These are phyloP conservation scores for Silurus aristotelis DNA, from an alignment of 2,797 vertebrate species.

Conservation along the genomic window DNA sequence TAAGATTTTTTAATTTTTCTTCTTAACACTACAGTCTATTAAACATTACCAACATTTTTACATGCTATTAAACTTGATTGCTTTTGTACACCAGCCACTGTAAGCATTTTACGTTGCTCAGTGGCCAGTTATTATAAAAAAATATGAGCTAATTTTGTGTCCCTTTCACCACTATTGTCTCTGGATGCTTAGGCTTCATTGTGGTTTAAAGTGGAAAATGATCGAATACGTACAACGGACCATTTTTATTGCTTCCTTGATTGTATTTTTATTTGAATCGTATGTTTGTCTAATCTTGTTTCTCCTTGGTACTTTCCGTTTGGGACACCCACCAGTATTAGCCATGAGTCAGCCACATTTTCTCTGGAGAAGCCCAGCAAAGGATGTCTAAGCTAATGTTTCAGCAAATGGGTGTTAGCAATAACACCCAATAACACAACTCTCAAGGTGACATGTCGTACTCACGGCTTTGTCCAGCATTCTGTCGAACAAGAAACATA, in stretches of 20 bases:
- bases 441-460: slow-evolving; percentile 59
- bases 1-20: slow-evolving; percentile 3
- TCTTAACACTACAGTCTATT: slow-evolving; percentile 25
- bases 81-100: slow-evolving; percentile 26
- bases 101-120: slow-evolving; percentile 32
- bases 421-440: too few species aligned
- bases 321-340: slow-evolving; percentile 60
- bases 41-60: slow-evolving; percentile 43
- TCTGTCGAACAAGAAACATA: slow-evolving; percentile 19
- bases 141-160: slow-evolving; percentile 40
- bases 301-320: slow-evolving; percentile 73
- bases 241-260: slow-evolving; percentile 62
- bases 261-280: slow-evolving; percentile 63
- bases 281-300: slow-evolving; percentile 72
- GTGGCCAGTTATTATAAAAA: slow-evolving; percentile 47
- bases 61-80: slow-evolving; percentile 17
- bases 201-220: slow-evolving; percentile 65
- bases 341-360: slow-evolving; percentile 61
- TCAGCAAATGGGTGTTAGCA: slow-evolving; percentile 48
- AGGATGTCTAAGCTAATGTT: slow-evolving; percentile 54
- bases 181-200: slow-evolving; percentile 42
- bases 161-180: slow-evolving; percentile 43
- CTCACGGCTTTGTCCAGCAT: slow-evolving; percentile 19
- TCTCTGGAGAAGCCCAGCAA: slow-evolving; percentile 51
- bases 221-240: slow-evolving; percentile 63